Conservation (phyloP, 2,797 vertebrate genomes). For the Odontamblyopus rebecca region DNA sequence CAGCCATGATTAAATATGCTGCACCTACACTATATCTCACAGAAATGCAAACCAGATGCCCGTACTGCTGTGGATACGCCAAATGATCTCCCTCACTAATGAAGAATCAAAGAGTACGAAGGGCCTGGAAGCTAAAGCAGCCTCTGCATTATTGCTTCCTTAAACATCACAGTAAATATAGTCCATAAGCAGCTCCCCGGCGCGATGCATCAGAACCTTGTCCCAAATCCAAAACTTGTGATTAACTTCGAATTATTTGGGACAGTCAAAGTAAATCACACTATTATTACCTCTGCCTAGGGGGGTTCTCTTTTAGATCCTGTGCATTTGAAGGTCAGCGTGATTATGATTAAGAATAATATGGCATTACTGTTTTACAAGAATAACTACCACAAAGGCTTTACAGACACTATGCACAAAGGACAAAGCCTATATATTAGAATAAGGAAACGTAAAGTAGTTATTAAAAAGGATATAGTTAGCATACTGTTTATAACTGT, state of each 20-base stretch:
- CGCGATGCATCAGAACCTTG: constrained; percentile 4
- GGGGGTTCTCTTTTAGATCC: constrained; percentile 13
- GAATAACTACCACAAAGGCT: constrained; percentile 3
- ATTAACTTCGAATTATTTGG: constrained; percentile 17
- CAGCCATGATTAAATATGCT: constrained; percentile 70
- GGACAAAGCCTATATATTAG: constrained; percentile 10
- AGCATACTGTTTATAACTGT: background rate
- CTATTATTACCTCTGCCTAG: constrained; percentile 19
- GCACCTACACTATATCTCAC: constrained; percentile 48
- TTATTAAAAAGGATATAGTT: background rate
- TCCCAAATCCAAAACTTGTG: constrained; percentile 19
- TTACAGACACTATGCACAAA: background rate
- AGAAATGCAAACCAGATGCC: constrained; percentile 33
- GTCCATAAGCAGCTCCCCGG: background rate
- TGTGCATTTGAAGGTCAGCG: constrained; percentile 14
- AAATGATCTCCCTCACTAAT: constrained; percentile 39
- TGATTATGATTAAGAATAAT: constrained; percentile 16
- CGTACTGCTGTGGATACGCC: constrained; percentile 31
- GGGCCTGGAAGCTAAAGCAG: constrained; percentile 17
- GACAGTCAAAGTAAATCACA: constrained; percentile 17
- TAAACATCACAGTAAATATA: constrained; percentile 11
- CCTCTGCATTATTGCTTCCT: constrained; percentile 25
- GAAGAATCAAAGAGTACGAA: constrained; percentile 26
- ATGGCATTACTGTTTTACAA: constrained; percentile 8
- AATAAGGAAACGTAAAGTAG: background rate